Conservation (phyloP, 2,888 invertebrate species). For the Oscheius sp. region DNA sequence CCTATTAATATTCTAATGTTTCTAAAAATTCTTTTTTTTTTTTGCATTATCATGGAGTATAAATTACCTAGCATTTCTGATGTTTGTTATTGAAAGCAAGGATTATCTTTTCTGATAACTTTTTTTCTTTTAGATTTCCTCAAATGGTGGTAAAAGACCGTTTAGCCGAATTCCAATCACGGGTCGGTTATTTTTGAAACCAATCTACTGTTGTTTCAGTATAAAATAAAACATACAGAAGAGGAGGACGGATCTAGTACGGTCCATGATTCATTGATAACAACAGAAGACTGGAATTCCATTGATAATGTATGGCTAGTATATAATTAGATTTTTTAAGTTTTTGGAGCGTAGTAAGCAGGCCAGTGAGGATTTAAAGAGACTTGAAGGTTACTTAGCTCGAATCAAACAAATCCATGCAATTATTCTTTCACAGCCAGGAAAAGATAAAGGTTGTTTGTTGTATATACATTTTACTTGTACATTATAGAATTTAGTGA, state of each 20-base stretch:
- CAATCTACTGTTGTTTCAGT: neutral
- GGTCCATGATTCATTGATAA: conserved; percentile 2
- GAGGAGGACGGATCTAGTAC: conserved; percentile 3
- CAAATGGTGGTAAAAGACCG: conserved; percentile 8
- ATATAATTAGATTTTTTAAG: neutral
- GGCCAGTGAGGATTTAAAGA: neutral
- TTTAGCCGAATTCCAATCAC: conserved; percentile 1
- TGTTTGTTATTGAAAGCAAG: too few relatives aligned
- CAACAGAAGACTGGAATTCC: conserved; percentile 21
- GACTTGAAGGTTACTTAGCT: conserved; percentile 3
- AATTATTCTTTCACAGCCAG: conserved; percentile 14
- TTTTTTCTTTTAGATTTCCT: neutral
- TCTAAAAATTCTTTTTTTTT: too few relatives aligned
- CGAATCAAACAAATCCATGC: conserved; percentile 9
- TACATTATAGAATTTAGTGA: conserved; percentile 5
- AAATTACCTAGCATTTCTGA: too few relatives aligned
- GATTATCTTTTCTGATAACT: neutral
- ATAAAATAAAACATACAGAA: neutral
- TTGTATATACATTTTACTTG: neutral
- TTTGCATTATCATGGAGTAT: too few relatives aligned
- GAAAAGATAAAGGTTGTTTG: conserved; percentile 13
- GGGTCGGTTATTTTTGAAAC: neutral
- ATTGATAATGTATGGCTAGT: neutral
- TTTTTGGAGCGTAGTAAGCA: conserved; percentile 5
- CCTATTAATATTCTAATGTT: too few relatives aligned